Percentiles rank a stretch among this genome's conserved stretches.
Evolutionary conservation across 2,113 vertebrate species (phyloP).

Genomic region (Sylvilagus bachmani): DNA sequence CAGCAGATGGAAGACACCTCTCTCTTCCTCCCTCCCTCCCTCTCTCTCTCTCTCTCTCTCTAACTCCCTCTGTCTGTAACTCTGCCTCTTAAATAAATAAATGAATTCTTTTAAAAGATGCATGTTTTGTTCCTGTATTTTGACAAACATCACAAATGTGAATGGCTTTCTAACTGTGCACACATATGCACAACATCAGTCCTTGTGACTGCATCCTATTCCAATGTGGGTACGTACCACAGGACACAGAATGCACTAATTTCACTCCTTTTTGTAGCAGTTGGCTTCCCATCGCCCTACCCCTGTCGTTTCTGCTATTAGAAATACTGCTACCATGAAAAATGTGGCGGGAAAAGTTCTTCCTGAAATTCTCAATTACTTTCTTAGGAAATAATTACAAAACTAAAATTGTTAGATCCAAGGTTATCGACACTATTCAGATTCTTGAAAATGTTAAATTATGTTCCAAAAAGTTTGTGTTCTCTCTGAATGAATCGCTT

Average conservation of each 20-base stretch:
- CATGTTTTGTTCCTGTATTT: not conserved
- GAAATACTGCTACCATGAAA: slow-evolving; percentile 10
- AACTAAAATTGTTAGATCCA: slow-evolving; percentile 14
- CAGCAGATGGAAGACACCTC: too few relatives aligned
- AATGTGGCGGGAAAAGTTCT: slow-evolving; percentile 31
- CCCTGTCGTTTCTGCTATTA: not conserved
- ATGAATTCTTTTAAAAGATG: not conserved
- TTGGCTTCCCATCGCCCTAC: not conserved
- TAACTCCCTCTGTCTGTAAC: too few relatives aligned
- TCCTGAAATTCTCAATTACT: slow-evolving; percentile 36
- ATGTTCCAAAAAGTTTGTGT: not conserved
- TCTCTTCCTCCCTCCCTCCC: too few relatives aligned
- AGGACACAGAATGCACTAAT: not conserved
- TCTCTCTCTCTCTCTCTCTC: too few relatives aligned
- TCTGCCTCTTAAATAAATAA: not conserved
- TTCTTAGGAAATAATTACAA: slow-evolving; percentile 66
- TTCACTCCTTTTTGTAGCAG: not conserved
- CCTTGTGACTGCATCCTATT: slow-evolving; percentile 18
- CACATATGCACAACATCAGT: not conserved
- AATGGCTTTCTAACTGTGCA: not conserved
- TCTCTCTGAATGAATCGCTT: slow-evolving; percentile 42
- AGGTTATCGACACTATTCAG: slow-evolving; percentile 41
- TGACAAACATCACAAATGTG: slow-evolving; percentile 22
- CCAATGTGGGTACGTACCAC: not conserved
- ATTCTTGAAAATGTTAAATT: slow-evolving; percentile 40